phyloP scores from a whole-genome alignment of 2,888 invertebrate species.

The Entomobrya multifasciata region DNA sequence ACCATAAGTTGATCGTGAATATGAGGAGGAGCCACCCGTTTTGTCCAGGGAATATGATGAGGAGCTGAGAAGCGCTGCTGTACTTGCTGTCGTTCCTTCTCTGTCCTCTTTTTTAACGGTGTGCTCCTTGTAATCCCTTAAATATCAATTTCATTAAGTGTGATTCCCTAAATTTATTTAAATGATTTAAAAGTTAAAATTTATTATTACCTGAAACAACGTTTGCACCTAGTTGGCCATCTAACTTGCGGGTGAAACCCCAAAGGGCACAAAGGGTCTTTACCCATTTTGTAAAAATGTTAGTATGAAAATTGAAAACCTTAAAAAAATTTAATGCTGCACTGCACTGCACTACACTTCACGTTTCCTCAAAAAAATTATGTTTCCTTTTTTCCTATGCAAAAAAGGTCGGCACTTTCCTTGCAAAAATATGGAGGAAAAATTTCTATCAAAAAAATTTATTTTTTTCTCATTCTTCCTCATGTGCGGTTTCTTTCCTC shows the following conservation, averaged over 20 bases:
- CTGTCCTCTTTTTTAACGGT: constrained; percentile 88
- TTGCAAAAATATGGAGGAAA: not conserved
- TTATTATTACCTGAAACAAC: constrained; percentile 91
- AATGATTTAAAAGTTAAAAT: too few relatives aligned
- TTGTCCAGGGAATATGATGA: constrained; percentile 56
- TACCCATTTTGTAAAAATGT: constrained; percentile 73
- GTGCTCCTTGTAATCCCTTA: constrained; percentile 94
- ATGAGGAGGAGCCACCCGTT: not conserved
- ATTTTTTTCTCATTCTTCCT: constrained; percentile 24
- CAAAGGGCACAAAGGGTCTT: constrained; percentile 92
- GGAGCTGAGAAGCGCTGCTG: constrained; percentile 56
- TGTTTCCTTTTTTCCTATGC: too few relatives aligned
- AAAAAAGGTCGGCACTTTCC: too few relatives aligned
- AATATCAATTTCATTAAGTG: not conserved
- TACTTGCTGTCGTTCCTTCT: constrained; percentile 83
- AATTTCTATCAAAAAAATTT: constrained; percentile 21
- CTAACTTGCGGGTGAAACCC: constrained; percentile 97
- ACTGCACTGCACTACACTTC: not conserved
- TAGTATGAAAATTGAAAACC: not conserved
- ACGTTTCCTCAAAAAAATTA: too few relatives aligned
- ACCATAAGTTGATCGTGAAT: constrained; percentile 56
- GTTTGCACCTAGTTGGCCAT: constrained; percentile 95
- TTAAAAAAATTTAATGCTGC: not conserved
- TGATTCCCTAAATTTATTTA: too few relatives aligned
- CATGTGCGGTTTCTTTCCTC: constrained; percentile 36